These are phyloP conservation scores for Acanthococcus lagerstroemiae DNA, from an alignment of 2,888 invertebrate genomes.

Conservation along the genomic window DNA sequence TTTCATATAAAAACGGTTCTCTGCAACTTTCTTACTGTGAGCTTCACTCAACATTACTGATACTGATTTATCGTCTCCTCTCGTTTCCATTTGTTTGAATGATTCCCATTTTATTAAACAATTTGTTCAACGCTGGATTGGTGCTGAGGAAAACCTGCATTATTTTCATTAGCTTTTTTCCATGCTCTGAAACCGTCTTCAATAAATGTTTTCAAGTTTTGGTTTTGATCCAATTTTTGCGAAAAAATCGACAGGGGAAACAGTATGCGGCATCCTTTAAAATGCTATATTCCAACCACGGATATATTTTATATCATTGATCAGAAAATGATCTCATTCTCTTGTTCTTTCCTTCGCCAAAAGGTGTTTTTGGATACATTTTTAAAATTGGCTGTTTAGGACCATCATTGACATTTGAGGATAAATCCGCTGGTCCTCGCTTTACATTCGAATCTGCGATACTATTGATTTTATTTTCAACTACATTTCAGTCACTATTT, in stretches of 20 bases:
- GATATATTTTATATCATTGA: conserved; percentile 26
- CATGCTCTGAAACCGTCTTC: conserved; percentile 33
- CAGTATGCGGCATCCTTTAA: conserved; percentile 23
- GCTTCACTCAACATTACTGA: conserved; percentile 33
- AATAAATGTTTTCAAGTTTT: conserved; percentile 13
- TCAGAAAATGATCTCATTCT: conserved; percentile 9
- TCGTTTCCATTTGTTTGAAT: conserved; percentile 11
- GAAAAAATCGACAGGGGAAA: conserved; percentile 26
- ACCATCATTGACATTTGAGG: neutral
- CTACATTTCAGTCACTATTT: too few relatives aligned
- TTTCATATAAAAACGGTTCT: conserved; percentile 33
- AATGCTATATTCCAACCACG: conserved; percentile 31
- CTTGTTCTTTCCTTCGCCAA: neutral
- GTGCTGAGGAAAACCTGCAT: conserved; percentile 33
- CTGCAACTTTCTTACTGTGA: conserved; percentile 34
- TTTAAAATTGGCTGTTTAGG: conserved; percentile 12
- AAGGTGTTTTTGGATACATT: conserved; percentile 22
- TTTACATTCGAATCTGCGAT: neutral
- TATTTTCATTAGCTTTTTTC: conserved; percentile 34
- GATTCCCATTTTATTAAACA: conserved; percentile 28
- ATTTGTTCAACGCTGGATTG: conserved; percentile 28
- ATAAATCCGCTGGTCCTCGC: conserved; percentile 13
- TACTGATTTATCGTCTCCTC: conserved; percentile 31
- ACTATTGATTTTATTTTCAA: too few relatives aligned
- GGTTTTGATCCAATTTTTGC: neutral